A percentile compares a stretch with the other conserved stretches of the same genome.
These are phyloP conservation scores for Henricia sp. DNA, from an alignment of 53 echinoderm and acorn worm genomes.

Conservation along the genomic window DNA sequence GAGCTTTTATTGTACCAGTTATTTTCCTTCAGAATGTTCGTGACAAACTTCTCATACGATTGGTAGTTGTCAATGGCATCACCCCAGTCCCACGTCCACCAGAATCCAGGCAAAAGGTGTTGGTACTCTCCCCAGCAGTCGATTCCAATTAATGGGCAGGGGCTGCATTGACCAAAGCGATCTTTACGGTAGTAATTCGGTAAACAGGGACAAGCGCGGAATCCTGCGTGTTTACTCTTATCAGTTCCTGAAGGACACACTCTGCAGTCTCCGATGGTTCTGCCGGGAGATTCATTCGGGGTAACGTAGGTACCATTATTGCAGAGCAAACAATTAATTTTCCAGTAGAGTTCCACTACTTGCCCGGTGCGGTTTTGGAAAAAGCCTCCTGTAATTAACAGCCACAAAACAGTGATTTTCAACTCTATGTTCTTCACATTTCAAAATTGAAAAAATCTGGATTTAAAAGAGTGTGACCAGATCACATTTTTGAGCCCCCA, in stretches of 20 bases:
- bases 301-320: conserved; percentile 68
- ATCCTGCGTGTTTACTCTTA: conserved; percentile 34
- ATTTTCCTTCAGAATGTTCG: background rate
- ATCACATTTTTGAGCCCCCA: background rate
- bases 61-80: background rate
- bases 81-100: conserved; percentile 64
- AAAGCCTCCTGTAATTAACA: conserved; percentile 51
- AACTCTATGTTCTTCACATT: conserved; percentile 17
- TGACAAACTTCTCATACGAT: conserved; percentile 10
- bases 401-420: background rate
- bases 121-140: conserved; percentile 63
- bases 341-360: background rate
- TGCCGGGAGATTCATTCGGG: conserved; percentile 20
- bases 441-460: background rate
- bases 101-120: conserved; percentile 44
- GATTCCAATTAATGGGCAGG: conserved; percentile 47
- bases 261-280: conserved; percentile 26
- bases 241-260: conserved; percentile 70
- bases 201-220: conserved; percentile 64
- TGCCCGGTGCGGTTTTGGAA: conserved; percentile 56
- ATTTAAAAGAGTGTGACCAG: background rate
- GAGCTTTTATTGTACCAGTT: background rate
- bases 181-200: conserved; percentile 47
- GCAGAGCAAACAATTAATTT: conserved; percentile 33
- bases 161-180: conserved; percentile 53